Evolutionary conservation across 2,113 vertebrate genomes (phyloP).

Genomic region (Sinocyclocheilus anophthalmus): DNA sequence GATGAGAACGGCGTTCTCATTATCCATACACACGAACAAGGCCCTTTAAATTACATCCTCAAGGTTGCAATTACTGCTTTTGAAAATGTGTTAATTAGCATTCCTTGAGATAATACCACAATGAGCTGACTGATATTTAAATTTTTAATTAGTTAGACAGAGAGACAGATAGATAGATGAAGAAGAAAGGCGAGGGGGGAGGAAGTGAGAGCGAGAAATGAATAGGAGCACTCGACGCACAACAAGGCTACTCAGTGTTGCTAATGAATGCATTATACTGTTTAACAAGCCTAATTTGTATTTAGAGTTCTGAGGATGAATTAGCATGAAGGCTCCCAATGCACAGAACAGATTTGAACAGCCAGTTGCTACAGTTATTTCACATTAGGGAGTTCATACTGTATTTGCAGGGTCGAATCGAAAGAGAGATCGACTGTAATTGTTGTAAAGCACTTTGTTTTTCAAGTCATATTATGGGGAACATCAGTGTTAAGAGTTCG

Average conservation of each 20-base stretch:
- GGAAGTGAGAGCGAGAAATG: slow-evolving; percentile 36
- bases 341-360: slow-evolving; percentile 61
- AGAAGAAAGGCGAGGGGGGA: slow-evolving; percentile 8
- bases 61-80: slow-evolving; percentile 67
- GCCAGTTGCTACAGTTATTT: slow-evolving; percentile 56
- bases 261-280: slow-evolving; percentile 65
- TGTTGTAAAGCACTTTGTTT: slow-evolving; percentile 60
- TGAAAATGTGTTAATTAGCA: slow-evolving; percentile 63
- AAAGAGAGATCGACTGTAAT: slow-evolving; percentile 48
- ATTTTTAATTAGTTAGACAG: slow-evolving; percentile 64
- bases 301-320: slow-evolving; percentile 66
- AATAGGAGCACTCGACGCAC: slow-evolving; percentile 51
- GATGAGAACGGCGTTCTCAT: slow-evolving; percentile 57
- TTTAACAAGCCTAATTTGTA: slow-evolving; percentile 68
- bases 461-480: slow-evolving; percentile 52
- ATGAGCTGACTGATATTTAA: slow-evolving; percentile 60
- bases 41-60: slow-evolving; percentile 66
- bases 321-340: slow-evolving; percentile 61
- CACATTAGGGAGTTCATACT: slow-evolving; percentile 57
- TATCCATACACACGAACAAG: slow-evolving; percentile 56
- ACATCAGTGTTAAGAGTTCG: slow-evolving; percentile 19
- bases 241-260: slow-evolving; percentile 59
- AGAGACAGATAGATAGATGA: slow-evolving; percentile 56
- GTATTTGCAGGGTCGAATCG: slow-evolving; percentile 45
- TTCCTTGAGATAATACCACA: slow-evolving; percentile 63